Evolutionary conservation across 2,888 invertebrate genomes (phyloP), one percentile per base, ranked within the genome.

Genomic region (Xanthorhoe designata): DNA sequence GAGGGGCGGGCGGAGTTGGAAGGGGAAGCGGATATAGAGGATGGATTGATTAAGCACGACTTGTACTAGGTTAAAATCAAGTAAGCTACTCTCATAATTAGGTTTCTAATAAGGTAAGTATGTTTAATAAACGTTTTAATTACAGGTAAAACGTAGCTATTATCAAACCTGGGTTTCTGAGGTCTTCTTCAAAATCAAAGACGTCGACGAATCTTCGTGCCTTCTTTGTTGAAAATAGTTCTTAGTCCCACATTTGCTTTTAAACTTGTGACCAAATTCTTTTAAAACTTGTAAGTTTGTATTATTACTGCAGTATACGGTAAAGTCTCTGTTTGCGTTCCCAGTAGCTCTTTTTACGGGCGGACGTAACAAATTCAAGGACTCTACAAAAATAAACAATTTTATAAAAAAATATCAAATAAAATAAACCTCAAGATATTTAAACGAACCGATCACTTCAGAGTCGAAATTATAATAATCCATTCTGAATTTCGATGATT

Each of bases 351-450:
- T 82, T 74, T 82, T 84, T 51, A 84, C 80, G 19, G 86, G 81
- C 10, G 84, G 86, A 77, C 82, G 81, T 61, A 87, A 74, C 71
- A 81, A 83, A 65, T 88, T 83, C 77, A 89, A 77, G 15, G 83
- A 83, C 76, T 87, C 90, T 91, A 87, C 73, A 85, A 81, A 84
- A 81, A 69, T 76, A 75, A 73, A 75, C 73, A 79, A 81, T 74
- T 70, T 61, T 52, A 45, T 54, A 60, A 74, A 49, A 18, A 61
- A 67, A 62, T 61, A 59, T 1, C 47, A 9, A 65, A 64, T 29
- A 70, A 65, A 57, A 66, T 13, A 42, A 42, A 13, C 38, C 61
- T 54, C 58, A 17, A 71, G 60, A 70, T 59, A 69, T 76, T 65
- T 78, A 63, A 73, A 74, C 79, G 67, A 74, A 90, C 88, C 86